These are phyloP conservation scores for Threskiornis aethiopicus DNA, from an alignment of 2,797 vertebrate species.

Conservation along the genomic window DNA sequence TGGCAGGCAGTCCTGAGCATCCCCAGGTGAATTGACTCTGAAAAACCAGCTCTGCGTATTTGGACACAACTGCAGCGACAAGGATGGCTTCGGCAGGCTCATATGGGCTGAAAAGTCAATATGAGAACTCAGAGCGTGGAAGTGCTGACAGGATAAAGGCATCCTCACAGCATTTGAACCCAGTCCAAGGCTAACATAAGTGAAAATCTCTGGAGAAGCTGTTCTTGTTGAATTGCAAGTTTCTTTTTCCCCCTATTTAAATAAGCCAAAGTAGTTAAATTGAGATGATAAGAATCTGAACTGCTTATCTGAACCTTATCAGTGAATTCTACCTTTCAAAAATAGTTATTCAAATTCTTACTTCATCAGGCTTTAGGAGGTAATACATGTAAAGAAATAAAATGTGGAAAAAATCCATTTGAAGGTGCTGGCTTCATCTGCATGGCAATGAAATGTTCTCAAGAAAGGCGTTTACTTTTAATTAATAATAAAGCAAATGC, in stretches of 20 bases:
- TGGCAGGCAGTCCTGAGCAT: background rate
- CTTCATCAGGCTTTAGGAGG: constrained; percentile 47
- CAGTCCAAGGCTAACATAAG: constrained; percentile 47
- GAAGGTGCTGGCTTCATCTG: constrained; percentile 34
- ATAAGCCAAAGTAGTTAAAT: constrained; percentile 36
- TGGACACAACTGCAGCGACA: background rate
- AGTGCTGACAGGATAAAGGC: constrained; percentile 56
- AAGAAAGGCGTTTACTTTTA: constrained; percentile 41
- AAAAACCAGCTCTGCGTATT: background rate
- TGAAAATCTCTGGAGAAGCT: constrained; percentile 44
- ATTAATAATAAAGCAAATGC: constrained; percentile 50
- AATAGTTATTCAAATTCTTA: constrained; percentile 64
- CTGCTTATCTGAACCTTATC: constrained; percentile 41
- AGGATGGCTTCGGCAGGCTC: background rate
- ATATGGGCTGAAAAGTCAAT: background rate
- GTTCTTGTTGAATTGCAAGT: constrained; percentile 42
- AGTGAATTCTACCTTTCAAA: constrained; percentile 44
- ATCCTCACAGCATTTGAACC: background rate
- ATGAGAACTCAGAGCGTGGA: background rate
- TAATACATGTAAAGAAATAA: constrained; percentile 23
- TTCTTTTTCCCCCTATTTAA: background rate
- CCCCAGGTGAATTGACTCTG: background rate
- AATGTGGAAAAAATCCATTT: background rate
- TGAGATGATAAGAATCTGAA: constrained; percentile 52
- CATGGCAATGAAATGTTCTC: constrained; percentile 48